Conservation (phyloP, 2,113 vertebrate genomes). For the Narcine bancroftii region DNA sequence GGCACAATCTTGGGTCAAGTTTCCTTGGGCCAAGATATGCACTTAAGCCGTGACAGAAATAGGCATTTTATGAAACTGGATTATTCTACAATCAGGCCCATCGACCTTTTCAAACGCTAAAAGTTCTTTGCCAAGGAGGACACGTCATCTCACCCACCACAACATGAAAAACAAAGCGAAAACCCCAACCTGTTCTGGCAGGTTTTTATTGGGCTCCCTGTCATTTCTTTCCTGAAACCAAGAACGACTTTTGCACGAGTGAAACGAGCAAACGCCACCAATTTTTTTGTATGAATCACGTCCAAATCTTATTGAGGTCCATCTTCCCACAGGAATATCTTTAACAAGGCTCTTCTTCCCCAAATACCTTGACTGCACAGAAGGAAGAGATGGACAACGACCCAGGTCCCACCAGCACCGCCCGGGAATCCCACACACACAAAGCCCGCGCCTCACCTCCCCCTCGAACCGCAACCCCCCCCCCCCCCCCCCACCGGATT, state of each 20-base stretch:
- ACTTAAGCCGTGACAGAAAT: background rate
- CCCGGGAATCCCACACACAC: background rate
- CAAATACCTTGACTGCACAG: too few species aligned
- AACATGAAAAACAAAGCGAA: background rate
- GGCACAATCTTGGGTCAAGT: background rate
- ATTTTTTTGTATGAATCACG: background rate
- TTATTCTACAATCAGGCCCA: background rate
- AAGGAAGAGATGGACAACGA: background rate
- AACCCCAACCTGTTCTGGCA: background rate
- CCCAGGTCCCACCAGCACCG: background rate
- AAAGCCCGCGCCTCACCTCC: fast-evolving
- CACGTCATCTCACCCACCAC: background rate
- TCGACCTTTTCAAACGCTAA: background rate
- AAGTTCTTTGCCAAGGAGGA: background rate
- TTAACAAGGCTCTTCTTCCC: background rate
- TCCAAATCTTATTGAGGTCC: background rate
- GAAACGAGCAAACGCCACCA: background rate
- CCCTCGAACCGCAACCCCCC: too few species aligned
- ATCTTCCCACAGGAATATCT: background rate
- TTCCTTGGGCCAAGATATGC: background rate
- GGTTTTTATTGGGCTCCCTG: background rate
- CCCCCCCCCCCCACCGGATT: too few species aligned
- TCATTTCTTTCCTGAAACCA: background rate
- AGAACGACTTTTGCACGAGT: background rate
- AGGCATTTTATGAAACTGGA: background rate